These are phyloP conservation scores for Scaptomyza graminum DNA, from an alignment of 1,140 invertebrate genomes.

Conservation along the genomic window DNA sequence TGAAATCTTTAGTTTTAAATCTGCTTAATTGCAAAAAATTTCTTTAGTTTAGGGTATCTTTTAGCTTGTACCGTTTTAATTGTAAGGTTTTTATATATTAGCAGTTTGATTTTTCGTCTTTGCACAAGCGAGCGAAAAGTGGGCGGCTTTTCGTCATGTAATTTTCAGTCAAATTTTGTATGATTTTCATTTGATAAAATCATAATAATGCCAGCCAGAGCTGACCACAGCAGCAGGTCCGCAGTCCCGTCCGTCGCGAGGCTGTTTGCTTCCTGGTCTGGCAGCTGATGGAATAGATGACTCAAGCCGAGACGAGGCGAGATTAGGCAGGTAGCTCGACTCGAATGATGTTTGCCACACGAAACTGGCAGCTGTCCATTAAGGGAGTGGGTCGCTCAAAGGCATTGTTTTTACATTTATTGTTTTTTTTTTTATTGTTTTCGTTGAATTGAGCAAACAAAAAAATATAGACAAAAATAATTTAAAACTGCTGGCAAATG, in stretches of 20 bases:
- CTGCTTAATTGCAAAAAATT: too few relatives aligned
- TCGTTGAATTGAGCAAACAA: too few relatives aligned
- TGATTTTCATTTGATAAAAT: constrained; percentile 40
- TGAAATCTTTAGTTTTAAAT: too few relatives aligned
- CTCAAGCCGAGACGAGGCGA: not conserved
- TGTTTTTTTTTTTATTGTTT: constrained; percentile 16
- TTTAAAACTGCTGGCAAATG: not conserved
- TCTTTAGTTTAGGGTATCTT: constrained; percentile 1
- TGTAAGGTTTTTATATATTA: not conserved
- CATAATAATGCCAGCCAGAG: constrained; percentile 27
- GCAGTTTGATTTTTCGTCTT: not conserved
- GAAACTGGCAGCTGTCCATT: constrained; percentile 12
- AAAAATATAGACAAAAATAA: not conserved
- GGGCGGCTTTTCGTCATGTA: constrained; percentile 30
- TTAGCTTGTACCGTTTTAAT: not conserved
- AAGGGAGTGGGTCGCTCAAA: constrained; percentile 21
- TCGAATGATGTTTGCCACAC: constrained; percentile 1
- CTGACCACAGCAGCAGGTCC: constrained; percentile 17
- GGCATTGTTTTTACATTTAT: constrained; percentile 4
- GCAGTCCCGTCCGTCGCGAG: constrained; percentile 1
- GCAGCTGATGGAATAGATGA: constrained; percentile 11
- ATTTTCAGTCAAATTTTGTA: constrained; percentile 38
- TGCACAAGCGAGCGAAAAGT: constrained; percentile 10
- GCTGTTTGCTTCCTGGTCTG: constrained; percentile 30
- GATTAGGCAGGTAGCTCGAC: not conserved